A percentile compares a stretch with the other conserved stretches of the same genome.
Evolutionary conservation across 2,797 vertebrate genomes (phyloP).

Genomic region (Pipistrellus pipistrellus): DNA sequence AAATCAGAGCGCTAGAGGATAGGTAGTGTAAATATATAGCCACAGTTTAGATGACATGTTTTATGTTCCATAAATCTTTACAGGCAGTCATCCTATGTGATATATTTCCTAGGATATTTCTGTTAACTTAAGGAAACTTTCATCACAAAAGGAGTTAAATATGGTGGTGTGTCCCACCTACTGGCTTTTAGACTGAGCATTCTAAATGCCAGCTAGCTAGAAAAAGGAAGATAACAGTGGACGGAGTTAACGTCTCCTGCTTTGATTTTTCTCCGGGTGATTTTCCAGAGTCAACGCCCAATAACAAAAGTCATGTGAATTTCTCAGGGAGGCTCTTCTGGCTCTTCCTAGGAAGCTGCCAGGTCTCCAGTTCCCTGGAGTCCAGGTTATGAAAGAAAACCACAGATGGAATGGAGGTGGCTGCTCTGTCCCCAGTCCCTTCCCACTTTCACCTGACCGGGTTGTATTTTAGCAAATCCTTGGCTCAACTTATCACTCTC

Average conservation of each 20-base stretch:
- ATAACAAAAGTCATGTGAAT: neutral
- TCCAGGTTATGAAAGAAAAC: neutral
- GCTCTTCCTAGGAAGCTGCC: neutral
- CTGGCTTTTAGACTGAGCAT: slow-evolving; percentile 44
- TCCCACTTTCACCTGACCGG: neutral
- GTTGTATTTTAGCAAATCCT: neutral
- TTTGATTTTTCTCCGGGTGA: neutral
- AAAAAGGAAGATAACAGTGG: neutral
- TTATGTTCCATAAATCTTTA: slow-evolving; percentile 79
- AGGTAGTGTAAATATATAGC: slow-evolving; percentile 74
- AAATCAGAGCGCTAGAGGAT: slow-evolving; percentile 66
- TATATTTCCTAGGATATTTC: slow-evolving; percentile 62
- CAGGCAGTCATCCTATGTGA: slow-evolving; percentile 60
- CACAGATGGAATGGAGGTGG: neutral
- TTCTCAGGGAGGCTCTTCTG: neutral
- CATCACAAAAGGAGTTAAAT: slow-evolving; percentile 71
- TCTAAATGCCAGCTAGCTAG: slow-evolving; percentile 22
- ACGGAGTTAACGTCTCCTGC: neutral
- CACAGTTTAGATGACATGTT: slow-evolving; percentile 68
- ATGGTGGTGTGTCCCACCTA: slow-evolving; percentile 22
- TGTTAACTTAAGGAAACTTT: slow-evolving; percentile 63
- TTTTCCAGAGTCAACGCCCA: neutral
- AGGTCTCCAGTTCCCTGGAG: neutral
- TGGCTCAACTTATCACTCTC: neutral
- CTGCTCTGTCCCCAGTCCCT: neutral